Conservation (phyloP, 2,797 vertebrate genomes). For the Podarcis siculus region DNA sequence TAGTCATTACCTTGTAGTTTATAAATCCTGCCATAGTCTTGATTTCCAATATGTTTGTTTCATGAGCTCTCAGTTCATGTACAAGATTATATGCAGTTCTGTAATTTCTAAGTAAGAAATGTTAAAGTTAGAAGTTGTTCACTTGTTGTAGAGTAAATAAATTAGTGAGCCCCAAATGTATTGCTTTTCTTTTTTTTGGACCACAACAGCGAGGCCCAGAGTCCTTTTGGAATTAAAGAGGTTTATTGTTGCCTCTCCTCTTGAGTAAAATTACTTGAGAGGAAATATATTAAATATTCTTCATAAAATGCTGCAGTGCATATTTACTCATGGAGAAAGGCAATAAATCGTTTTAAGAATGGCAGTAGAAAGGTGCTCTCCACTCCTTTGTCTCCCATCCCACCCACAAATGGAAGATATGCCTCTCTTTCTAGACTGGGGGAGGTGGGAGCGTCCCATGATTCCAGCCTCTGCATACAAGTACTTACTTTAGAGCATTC, state of each 20-base stretch:
- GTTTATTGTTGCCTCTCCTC: not conserved
- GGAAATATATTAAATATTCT: not conserved
- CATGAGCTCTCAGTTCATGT: conserved; percentile 94
- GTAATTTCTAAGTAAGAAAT: conserved; percentile 86
- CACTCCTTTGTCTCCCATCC: not conserved
- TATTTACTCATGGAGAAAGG: not conserved
- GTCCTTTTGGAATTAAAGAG: not conserved
- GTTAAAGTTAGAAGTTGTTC: conserved; percentile 19
- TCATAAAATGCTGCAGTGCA: not conserved
- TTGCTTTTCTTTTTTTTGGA: too few species aligned
- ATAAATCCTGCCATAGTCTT: conserved; percentile 98
- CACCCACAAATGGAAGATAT: not conserved
- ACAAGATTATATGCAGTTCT: conserved; percentile 94
- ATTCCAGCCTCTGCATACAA: not conserved
- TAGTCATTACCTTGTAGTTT: conserved; percentile 92
- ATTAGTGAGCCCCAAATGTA: not conserved
- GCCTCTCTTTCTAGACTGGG: not conserved
- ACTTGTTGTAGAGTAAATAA: not conserved
- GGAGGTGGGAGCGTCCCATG: too few species aligned
- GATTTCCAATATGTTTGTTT: conserved; percentile 98
- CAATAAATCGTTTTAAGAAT: not conserved
- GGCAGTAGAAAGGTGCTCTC: not conserved
- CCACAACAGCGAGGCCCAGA: not conserved
- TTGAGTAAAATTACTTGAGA: not conserved
- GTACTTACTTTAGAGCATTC: conserved; percentile 94